Evolutionary conservation across 2,888 invertebrate species (phyloP).

Genomic region (Punctoribates punctum): DNA sequence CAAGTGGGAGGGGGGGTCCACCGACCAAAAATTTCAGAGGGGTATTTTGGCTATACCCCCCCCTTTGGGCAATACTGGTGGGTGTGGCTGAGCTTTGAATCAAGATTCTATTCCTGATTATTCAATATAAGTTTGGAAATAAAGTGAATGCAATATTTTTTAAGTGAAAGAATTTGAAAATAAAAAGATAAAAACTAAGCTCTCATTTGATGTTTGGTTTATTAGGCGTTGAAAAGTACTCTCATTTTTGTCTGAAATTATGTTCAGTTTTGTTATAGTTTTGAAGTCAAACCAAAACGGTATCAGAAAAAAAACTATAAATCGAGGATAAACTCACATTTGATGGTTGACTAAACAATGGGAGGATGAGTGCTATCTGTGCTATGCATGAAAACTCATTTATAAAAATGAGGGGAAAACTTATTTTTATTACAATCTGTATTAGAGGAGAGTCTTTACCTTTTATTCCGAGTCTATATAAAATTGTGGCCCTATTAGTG

Average conservation of each 20-base stretch:
- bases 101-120: too few species aligned
- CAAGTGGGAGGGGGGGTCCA: too few species aligned
- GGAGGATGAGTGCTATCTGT: slow-evolving; percentile 11
- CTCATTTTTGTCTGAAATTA: neutral
- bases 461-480: neutral
- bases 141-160: too few species aligned
- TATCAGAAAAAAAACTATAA: neutral
- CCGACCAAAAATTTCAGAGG: too few species aligned
- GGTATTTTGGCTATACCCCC: too few species aligned
- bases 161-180: too few species aligned
- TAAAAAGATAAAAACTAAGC: too few species aligned
- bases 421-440: slow-evolving; percentile 29
- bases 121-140: too few species aligned
- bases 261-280: neutral
- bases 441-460: slow-evolving; percentile 8
- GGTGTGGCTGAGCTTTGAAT: too few species aligned
- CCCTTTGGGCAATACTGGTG: too few species aligned
- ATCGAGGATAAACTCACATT: slow-evolving; percentile 17
- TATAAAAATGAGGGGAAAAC: slow-evolving; percentile 31
- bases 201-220: too few species aligned
- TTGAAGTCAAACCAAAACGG: neutral
- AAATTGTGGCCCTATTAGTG: slow-evolving; percentile 10
- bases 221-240: neutral
- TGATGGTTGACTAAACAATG: slow-evolving; percentile 34
- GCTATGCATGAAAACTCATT: slow-evolving; percentile 25